A percentile compares a stretch with the other conserved stretches of the same genome.
These are phyloP conservation scores for Lasioglossum calceatum DNA, from an alignment of 2,888 invertebrate genomes.

Conservation along the genomic window DNA sequence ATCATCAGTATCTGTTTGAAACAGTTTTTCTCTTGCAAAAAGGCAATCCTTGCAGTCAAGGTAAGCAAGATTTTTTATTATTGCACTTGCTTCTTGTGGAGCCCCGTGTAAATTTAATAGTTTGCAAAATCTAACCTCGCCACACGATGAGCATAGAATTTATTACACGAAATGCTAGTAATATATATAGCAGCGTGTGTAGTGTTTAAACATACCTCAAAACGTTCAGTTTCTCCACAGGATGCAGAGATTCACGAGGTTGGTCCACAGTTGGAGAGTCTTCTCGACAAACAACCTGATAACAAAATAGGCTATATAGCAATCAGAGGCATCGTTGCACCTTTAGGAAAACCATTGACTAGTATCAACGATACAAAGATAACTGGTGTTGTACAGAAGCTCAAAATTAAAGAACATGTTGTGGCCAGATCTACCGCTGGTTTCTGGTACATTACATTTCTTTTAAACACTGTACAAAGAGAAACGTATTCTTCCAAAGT, in stretches of 20 bases:
- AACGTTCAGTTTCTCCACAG: conserved; percentile 82
- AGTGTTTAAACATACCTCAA: conserved; percentile 35
- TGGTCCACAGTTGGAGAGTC: conserved; percentile 87
- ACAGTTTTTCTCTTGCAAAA: conserved; percentile 91
- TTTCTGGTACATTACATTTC: conserved; percentile 87
- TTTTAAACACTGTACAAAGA: not conserved
- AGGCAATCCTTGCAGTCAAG: conserved; percentile 89
- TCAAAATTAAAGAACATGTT: conserved; percentile 93
- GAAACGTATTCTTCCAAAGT: not conserved
- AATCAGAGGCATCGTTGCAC: conserved; percentile 90
- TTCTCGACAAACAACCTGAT: conserved; percentile 87
- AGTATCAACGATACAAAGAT: conserved; percentile 91
- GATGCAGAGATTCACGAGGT: conserved; percentile 90
- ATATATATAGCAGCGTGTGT: not conserved
- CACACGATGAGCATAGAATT: not conserved
- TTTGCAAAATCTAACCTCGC: not conserved
- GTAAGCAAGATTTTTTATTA: conserved; percentile 83
- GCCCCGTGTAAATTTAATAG: not conserved
- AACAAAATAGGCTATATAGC: conserved; percentile 90
- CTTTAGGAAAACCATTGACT: conserved; percentile 90
- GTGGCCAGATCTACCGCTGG: conserved; percentile 93
- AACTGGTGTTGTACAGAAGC: conserved; percentile 91
- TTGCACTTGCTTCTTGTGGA: conserved; percentile 8
- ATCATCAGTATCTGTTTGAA: conserved; percentile 90
- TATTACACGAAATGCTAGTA: not conserved